Evolutionary conservation across 2,797 vertebrate species (phyloP).

Genomic region (Rhinella marina): DNA sequence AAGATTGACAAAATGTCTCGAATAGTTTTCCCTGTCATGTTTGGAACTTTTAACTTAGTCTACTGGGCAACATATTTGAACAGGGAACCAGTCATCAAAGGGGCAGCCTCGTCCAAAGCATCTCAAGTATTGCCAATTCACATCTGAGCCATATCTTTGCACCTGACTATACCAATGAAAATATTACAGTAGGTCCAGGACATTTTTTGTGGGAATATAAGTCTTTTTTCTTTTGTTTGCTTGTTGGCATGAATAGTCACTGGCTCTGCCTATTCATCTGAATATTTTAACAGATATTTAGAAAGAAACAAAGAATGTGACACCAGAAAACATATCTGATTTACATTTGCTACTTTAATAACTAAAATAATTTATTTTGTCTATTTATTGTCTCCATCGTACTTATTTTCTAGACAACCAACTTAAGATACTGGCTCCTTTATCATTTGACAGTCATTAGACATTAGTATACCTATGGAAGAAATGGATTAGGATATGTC

Average conservation of each 20-base stretch:
- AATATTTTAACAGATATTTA: constrained; percentile 79
- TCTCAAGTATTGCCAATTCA: constrained; percentile 66
- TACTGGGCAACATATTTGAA: constrained; percentile 99
- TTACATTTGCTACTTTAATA: constrained; percentile 75
- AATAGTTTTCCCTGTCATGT: constrained; percentile 94
- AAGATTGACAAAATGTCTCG: constrained; percentile 98
- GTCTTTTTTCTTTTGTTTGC: constrained; percentile 71
- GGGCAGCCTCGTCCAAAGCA: constrained; percentile 78
- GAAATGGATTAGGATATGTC: neutral
- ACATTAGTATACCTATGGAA: neutral
- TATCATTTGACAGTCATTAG: neutral
- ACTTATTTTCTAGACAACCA: neutral
- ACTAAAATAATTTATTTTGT: constrained; percentile 65
- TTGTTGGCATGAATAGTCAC: constrained; percentile 87
- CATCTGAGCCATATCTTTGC: constrained; percentile 76
- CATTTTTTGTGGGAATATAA: constrained; percentile 72
- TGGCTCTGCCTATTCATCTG: constrained; percentile 85
- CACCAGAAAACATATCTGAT: constrained; percentile 72
- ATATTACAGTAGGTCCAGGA: constrained; percentile 69
- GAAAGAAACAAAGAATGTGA: constrained; percentile 70
- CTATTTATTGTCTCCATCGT: neutral
- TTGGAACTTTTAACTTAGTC: constrained; percentile 96
- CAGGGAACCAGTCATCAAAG: constrained; percentile 92
- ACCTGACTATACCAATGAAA: constrained; percentile 74
- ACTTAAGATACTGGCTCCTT: neutral